Percentiles rank a stretch among this genome's conserved stretches.
These are phyloP conservation scores for Troglohyphantes excavatus DNA, from an alignment of 2,888 invertebrate genomes.

Conservation along the genomic window DNA sequence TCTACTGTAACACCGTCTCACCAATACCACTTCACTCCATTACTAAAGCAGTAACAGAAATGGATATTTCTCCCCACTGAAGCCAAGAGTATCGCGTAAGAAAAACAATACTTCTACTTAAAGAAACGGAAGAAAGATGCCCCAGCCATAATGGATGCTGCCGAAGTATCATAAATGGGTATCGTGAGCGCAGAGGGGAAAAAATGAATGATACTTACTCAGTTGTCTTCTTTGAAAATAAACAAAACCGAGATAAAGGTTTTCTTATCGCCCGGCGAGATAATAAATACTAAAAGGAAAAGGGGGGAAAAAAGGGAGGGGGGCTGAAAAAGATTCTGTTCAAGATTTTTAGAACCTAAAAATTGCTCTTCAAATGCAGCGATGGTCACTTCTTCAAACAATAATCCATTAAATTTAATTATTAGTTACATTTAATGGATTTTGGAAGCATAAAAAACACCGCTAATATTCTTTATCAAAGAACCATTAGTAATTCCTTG, in stretches of 20 bases:
- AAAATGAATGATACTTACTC: conserved; percentile 55
- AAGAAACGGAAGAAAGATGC: conserved; percentile 60
- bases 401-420: conserved; percentile 58
- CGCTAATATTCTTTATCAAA: conserved; percentile 45
- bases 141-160: conserved; percentile 63
- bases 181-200: conserved; percentile 26
- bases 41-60: conserved; percentile 54
- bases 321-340: not conserved
- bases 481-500: conserved; percentile 35
- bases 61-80: conserved; percentile 42
- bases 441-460: conserved; percentile 30
- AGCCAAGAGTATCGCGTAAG: conserved; percentile 29
- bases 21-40: conserved; percentile 51
- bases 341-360: conserved; percentile 27
- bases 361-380: conserved; percentile 44
- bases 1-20: conserved; percentile 13
- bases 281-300: conserved; percentile 59
- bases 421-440: conserved; percentile 57
- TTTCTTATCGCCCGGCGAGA: conserved; percentile 20
- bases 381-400: conserved; percentile 51
- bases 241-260: conserved; percentile 49
- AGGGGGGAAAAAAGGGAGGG: too few species aligned
- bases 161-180: conserved; percentile 68
- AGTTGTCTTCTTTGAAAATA: conserved; percentile 66
- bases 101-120: conserved; percentile 69